Percentiles rank a stretch among this genome's conserved stretches.
These are phyloP conservation scores for Eulacestoma nigropectus DNA, from an alignment of 2,113 vertebrate genomes.

Conservation along the genomic window DNA sequence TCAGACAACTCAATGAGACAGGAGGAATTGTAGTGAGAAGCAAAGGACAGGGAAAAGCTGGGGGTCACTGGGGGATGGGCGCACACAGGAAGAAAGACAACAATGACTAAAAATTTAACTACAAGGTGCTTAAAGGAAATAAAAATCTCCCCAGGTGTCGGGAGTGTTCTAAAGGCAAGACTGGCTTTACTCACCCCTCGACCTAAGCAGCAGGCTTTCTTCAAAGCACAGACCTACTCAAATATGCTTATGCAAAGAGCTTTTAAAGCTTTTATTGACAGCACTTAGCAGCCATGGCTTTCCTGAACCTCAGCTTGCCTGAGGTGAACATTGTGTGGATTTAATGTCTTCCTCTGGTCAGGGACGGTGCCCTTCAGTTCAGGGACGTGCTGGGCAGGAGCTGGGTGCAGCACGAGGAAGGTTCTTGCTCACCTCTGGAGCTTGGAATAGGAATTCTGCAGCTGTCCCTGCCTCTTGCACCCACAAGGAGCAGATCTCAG, in stretches of 20 bases:
- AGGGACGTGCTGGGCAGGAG: background rate
- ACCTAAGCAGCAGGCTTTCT: conserved; percentile 54
- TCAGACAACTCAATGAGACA: conserved; percentile 39
- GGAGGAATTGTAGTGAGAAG: conserved; percentile 1
- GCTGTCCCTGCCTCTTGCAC: background rate
- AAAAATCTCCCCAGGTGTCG: conserved; percentile 47
- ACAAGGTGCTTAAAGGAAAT: conserved; percentile 43
- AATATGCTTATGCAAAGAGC: conserved; percentile 49
- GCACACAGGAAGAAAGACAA: conserved; percentile 9
- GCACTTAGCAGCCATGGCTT: conserved; percentile 42
- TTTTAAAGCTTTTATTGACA: conserved; percentile 60
- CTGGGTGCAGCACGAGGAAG: background rate
- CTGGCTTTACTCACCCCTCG: conserved; percentile 46
- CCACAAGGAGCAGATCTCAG: conserved; percentile 21
- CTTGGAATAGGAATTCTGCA: background rate
- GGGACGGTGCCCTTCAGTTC: background rate
- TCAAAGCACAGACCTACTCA: conserved; percentile 40
- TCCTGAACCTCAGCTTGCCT: conserved; percentile 18
- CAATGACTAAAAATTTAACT: conserved; percentile 53
- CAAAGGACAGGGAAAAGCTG: background rate
- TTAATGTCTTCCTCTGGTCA: background rate
- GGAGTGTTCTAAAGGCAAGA: conserved; percentile 31
- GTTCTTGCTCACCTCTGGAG: background rate
- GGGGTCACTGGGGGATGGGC: conserved; percentile 12
- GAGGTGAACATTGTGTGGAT: background rate